Evolutionary conservation across 2,888 invertebrate genomes (phyloP), one percentile per base, ranked within the genome.

Genomic region (Phorcus lineatus): DNA sequence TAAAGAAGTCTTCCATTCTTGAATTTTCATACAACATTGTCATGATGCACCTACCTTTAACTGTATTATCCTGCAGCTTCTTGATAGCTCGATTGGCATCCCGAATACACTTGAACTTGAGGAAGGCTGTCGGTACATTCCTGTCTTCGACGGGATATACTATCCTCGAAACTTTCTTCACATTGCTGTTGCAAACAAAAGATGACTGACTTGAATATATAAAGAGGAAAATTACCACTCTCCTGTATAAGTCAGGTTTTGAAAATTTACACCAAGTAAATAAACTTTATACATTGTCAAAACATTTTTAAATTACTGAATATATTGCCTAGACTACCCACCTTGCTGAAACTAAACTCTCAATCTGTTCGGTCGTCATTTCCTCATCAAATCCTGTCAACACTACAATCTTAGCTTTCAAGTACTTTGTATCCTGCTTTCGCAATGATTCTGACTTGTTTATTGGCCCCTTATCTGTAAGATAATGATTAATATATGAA

Each of bases 71-170:
- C 31, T 88, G 80, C 11, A 89, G 77, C 80, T 86, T 87, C 52
- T 84, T 85, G n/a, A 87, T 80, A 16, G 87, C 90, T 31, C 82
- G 82, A 74, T 87, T 88, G 2, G 87, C 86, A 82, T 89, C 89
- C 78, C 87, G 70, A 52, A 88, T 85, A 75, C 84, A 87, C 74
- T 87, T 88, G 74, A 90, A 90, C 67, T 83, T 84, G 9, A 89
- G 70, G 78, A 86, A 83, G 1, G 84, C 88, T n/a, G 82, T 82
- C 0, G 78, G 75, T 0, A 74, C 53, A n/a, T 77, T 75, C 31
- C 82, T 79, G 22, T 83, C 83, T 24, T 82, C 74, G 3, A 84
- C 80, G 9, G 86, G 82, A 57, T 83, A 79, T 19, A 84, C 85
- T n/a, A 84, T 70, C 66, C 87, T 88, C 9, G 83, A 82, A 4